Evolutionary conservation across 2,113 vertebrate genomes (phyloP).

Genomic region (Scytalopus superciliaris): DNA sequence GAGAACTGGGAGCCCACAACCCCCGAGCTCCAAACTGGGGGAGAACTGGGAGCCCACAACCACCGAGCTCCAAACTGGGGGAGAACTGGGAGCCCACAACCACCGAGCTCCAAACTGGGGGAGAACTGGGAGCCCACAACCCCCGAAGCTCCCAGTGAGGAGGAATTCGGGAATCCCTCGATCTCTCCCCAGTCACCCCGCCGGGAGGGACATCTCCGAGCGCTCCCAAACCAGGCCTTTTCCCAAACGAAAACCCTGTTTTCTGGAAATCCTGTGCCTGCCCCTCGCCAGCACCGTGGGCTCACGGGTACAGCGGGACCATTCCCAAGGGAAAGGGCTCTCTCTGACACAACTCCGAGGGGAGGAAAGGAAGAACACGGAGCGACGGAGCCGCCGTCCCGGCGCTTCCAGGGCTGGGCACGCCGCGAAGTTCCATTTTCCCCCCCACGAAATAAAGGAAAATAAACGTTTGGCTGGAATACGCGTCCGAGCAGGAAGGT

Average conservation of each 20-base stretch:
- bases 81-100: rapidly evolving
- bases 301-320: rapidly evolving
- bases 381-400: background rate
- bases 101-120: rapidly evolving
- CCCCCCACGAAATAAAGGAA: background rate
- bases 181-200: rapidly evolving
- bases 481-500: background rate
- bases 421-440: background rate
- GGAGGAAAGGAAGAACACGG: background rate
- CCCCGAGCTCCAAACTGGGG: background rate
- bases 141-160: background rate
- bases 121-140: background rate
- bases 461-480: background rate
- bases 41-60: background rate
- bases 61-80: background rate
- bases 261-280: background rate
- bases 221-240: background rate
- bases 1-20: background rate
- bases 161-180: background rate
- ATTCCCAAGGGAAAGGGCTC: background rate
- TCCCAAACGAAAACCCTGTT: background rate
- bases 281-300: background rate
- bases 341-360: background rate
- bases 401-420: background rate
- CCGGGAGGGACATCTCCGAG: background rate